Percentiles rank a stretch among this genome's conserved stretches.
Evolutionary conservation across 2,797 vertebrate species (phyloP).

Genomic region (Trichosurus vulpecula): DNA sequence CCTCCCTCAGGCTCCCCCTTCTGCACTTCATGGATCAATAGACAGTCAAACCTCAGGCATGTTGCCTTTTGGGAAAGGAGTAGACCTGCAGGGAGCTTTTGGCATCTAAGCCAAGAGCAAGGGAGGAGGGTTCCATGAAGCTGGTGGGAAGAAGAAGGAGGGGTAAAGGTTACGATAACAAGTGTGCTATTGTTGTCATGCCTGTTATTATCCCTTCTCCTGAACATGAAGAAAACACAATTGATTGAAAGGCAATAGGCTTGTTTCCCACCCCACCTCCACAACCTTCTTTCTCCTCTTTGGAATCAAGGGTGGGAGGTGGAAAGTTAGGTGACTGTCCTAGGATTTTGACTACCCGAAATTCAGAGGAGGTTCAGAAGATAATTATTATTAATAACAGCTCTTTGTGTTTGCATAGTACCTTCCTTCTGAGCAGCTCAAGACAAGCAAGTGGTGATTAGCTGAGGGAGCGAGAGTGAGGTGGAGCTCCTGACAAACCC

Average conservation of each 20-base stretch:
- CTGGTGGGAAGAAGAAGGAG: background rate
- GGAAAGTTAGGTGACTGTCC: fast-evolving
- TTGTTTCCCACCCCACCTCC: background rate
- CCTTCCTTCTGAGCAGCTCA: background rate
- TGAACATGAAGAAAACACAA: background rate
- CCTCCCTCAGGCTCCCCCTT: conserved; percentile 51
- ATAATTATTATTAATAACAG: background rate
- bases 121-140: fast-evolving
- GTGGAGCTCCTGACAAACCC: background rate
- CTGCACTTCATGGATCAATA: conserved; percentile 74
- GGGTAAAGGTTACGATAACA: fast-evolving
- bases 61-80: background rate
- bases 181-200: background rate
- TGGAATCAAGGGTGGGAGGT: background rate
- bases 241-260: fast-evolving
- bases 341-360: background rate
- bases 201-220: no score
- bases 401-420: background rate
- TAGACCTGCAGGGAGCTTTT: background rate
- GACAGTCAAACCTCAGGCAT: conserved; percentile 70
- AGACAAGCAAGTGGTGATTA: background rate
- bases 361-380: background rate
- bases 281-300: background rate
- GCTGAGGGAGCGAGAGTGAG: background rate
- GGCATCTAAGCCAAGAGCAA: fast-evolving